Evolutionary conservation across 2,797 vertebrate species (phyloP), one percentile per base, ranked within the genome.

Genomic region (Brachyrhaphis roseni): DNA sequence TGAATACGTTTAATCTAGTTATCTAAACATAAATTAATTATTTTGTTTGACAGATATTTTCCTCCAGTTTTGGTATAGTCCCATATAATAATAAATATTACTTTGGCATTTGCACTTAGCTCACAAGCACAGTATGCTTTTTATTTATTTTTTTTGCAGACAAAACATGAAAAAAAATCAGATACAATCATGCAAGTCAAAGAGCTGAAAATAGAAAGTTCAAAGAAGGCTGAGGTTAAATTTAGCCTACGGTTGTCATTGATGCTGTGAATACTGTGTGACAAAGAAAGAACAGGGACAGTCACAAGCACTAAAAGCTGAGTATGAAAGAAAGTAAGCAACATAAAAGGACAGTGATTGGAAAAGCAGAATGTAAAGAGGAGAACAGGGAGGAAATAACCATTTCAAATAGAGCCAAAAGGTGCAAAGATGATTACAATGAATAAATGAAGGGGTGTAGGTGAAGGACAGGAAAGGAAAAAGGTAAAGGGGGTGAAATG

Each of bases 141-240:
- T 43, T 43, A 6, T 55, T n/a, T n/a, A n/a, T n/a, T 15, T 5
- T 77, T 11, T n/a, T 16, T 57, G 41, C n/a, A 80, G 71, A 84
- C 41, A 31, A 18, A 71, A 55, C 20, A 36, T 36, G 6, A 47
- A 68, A 23, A 28, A 57, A 74, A 72, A 73, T 57, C 45, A 75
- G 46, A 74, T 55, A 31, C 2, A 75, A 26, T 16, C 23, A 41
- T 51, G 18, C 34, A 41, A 34, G 13, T 53, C 8, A 45, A 41
- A 47, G 15, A 28, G 16, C 43, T 23, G 47, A 55, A 31, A 2
- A 13, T n/a, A 62, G 31, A 26, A 51, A 41, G 64, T 36, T 51
- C 8, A 77, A 64, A 53, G 76, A 74, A 72, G 81, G 51, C 66
- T 77, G 23, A 78, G 26, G 78, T 81, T 68, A 81, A 66, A 74